Base-by-base conservation (phyloP, 2,888 invertebrate genomes). In the Phytoseiulus persimilis region DNA sequence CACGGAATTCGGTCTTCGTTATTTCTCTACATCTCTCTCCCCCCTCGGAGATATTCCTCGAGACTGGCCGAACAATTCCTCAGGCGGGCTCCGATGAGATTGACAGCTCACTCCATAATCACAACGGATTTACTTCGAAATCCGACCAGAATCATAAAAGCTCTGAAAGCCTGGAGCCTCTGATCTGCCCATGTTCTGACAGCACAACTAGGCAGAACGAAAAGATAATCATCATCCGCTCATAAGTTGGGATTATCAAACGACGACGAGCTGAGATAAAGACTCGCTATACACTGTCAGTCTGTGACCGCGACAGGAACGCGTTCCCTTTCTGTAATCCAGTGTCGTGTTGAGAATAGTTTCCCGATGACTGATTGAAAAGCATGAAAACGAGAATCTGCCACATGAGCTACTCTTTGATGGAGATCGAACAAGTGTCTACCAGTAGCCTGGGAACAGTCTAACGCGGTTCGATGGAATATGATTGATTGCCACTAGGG, bases 211-310 rank as follows among this genome's bases (percentile, higher is more conserved):
- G 65, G 18, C 65, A 23, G 18, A 28, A 23, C 65, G 65, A 28
- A 65, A 65, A 65, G 65, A 65, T 65, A 65, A 65, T 65, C 65
- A 65, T 65, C 65, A 65, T 65, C 65, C 65, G 65, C 65, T 65
- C 65, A 65, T 65, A 65, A 65, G 11, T 65, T 65, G 9, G 65
- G 65, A 65, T 65, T 65, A 65, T 28, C 65, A 28, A 28, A 65
- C 65, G 65, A 18, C 65, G 65, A 28, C 65, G 23, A 65, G 65
- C 65, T 2, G 2, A 14, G 65, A 65, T 65, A 65, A 65, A 14
- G 28, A 23, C 23, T 18, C 65, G 65, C 28, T 23, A 6, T 18
- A 14, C 65, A 23, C 11, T 23, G 23, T 14, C 65, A 65, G 18
- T 14, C 18, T 28, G 65, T 28, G 28, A 18, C 65, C 65, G 65